phyloP scores from a whole-genome alignment of 2,888 invertebrate genomes.

The Polydesmus complanatus region DNA sequence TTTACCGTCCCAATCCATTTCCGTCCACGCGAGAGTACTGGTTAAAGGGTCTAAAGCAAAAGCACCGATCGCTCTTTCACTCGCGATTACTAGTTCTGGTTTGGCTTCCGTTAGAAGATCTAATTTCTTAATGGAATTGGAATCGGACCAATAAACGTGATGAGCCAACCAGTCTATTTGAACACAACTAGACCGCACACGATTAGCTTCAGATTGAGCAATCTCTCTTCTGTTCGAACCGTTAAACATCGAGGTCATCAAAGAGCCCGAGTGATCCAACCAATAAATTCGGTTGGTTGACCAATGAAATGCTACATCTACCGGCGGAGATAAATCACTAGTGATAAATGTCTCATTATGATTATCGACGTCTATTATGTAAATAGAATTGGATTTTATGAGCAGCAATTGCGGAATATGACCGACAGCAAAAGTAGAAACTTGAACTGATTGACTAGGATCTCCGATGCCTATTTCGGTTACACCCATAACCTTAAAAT shows the following conservation, averaged over 20 bases:
- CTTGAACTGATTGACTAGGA: constrained; percentile 48
- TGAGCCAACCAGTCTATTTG: not conserved
- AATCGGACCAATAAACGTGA: not conserved
- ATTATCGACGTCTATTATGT: constrained; percentile 60
- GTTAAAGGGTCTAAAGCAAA: not conserved
- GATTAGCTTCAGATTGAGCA: not conserved
- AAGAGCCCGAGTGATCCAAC: constrained; percentile 61
- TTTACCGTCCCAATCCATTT: not conserved
- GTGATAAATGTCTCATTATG: constrained; percentile 29
- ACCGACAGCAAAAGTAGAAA: constrained; percentile 52
- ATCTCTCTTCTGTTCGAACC: constrained; percentile 32
- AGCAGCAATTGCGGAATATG: constrained; percentile 66
- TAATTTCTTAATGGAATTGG: not conserved
- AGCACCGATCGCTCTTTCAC: not conserved
- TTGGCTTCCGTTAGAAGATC: not conserved
- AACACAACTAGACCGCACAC: not conserved
- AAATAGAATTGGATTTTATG: constrained; percentile 55
- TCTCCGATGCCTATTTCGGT: constrained; percentile 63
- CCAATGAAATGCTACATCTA: constrained; percentile 52
- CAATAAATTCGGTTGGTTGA: constrained; percentile 63
- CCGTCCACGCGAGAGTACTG: not conserved
- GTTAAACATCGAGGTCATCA: constrained; percentile 47
- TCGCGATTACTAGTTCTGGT: not conserved
- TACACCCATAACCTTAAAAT: constrained; percentile 57
- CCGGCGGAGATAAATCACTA: constrained; percentile 41